phyloP scores from a whole-genome alignment of 2,113 vertebrate genomes.

The Saccopteryx bilineata region DNA sequence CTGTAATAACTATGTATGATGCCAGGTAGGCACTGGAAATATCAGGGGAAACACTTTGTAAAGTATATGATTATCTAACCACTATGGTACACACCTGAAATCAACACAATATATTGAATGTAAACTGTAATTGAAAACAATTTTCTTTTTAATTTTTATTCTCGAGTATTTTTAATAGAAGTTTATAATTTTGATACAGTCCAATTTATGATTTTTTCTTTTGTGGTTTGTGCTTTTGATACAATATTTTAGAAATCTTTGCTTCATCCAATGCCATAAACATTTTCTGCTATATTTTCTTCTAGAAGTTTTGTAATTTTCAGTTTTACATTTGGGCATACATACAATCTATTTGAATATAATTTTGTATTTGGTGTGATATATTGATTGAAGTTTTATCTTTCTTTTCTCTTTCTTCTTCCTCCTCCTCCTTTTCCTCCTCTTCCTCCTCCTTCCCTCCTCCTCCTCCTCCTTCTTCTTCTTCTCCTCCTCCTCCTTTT shows the following conservation, averaged over 20 bases:
- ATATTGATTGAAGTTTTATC: neutral
- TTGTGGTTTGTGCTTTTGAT: neutral
- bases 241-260: constrained; percentile 7
- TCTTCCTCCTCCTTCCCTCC: neutral
- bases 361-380: neutral
- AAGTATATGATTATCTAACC: neutral
- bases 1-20: neutral
- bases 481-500: neutral
- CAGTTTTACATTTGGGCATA: neutral
- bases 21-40: neutral
- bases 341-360: constrained; percentile 29
- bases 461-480: rapidly evolving
- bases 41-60: neutral
- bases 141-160: neutral
- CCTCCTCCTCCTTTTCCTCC: rapidly evolving
- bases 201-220: constrained; percentile 1
- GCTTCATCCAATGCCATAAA: neutral
- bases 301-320: constrained; percentile 1
- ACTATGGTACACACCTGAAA: neutral
- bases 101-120: neutral
- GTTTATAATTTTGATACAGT: neutral
- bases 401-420: neutral
- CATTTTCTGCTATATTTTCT: constrained; percentile 29
- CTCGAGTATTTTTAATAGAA: constrained; percentile 1
- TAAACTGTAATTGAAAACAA: neutral